These are phyloP conservation scores for Pachyuromys duprasi DNA, from an alignment of 2,797 vertebrate species.

Conservation along the genomic window DNA sequence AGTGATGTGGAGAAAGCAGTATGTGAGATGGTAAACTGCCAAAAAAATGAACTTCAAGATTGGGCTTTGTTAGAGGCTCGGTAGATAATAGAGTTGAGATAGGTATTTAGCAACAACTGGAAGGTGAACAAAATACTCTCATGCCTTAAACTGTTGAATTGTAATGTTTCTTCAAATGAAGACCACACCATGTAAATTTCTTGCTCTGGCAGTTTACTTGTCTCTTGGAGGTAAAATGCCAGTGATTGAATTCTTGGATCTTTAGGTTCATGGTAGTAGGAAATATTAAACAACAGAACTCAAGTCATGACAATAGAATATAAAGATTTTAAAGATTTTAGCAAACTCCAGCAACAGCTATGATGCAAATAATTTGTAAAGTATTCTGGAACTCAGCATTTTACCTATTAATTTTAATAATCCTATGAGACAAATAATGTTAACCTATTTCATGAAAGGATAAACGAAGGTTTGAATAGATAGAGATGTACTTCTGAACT, in stretches of 20 bases:
- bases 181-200: background rate
- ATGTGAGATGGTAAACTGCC: background rate
- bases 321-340: background rate
- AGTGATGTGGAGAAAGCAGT: background rate
- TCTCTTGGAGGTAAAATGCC: background rate
- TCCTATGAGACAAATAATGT: background rate
- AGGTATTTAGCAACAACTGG: background rate
- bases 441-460: slow-evolving; percentile 8
- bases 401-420: background rate
- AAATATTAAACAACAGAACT: background rate
- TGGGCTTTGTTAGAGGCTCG: background rate
- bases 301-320: background rate
- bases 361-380: background rate
- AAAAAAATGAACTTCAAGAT: background rate
- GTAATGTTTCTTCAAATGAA: background rate
- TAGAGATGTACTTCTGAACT: slow-evolving; percentile 41
- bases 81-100: background rate
- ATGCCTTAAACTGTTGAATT: background rate
- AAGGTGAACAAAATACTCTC: background rate
- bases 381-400: background rate
- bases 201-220: background rate
- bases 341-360: background rate
- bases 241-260: background rate
- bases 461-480: background rate
- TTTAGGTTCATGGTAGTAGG: background rate